These are phyloP conservation scores for Phthorimaea operculella DNA, from an alignment of 1,140 invertebrate species.

Conservation along the genomic window DNA sequence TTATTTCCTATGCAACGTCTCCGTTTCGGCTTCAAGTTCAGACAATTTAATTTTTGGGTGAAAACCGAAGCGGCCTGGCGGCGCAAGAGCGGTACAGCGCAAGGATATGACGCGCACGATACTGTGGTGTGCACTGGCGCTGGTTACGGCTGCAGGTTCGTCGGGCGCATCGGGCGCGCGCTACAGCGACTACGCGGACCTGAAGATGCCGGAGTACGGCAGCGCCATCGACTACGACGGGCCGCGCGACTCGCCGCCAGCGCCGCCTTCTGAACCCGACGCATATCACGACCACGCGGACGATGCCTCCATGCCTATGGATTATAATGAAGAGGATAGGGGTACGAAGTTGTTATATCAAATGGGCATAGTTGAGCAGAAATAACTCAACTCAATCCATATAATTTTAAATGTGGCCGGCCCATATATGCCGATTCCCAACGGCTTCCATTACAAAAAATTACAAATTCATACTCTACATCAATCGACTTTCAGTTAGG, in stretches of 20 bases:
- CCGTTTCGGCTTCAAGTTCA: background rate
- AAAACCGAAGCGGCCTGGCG: constrained; percentile 2
- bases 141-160: constrained; percentile 13
- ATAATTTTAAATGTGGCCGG: no score
- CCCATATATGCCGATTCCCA: no score
- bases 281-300: constrained; percentile 40
- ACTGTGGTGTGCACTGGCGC: constrained; percentile 21
- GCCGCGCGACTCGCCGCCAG: constrained; percentile 12
- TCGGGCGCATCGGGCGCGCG: constrained; percentile 17
- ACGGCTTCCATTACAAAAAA: no score
- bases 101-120: constrained; percentile 26
- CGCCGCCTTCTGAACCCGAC: constrained; percentile 12
- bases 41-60: background rate
- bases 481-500: no score
- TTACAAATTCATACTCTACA: no score
- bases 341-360: background rate
- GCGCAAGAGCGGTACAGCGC: constrained; percentile 6
- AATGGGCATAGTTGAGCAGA: no score
- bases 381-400: no score
- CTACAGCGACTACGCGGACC: constrained; percentile 39
- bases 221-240: constrained; percentile 24
- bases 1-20: constrained; percentile 1
- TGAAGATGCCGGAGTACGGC: constrained; percentile 43
- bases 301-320: constrained; percentile 27
- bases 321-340: constrained; percentile 41